phyloP scores from a whole-genome alignment of 2,113 vertebrate genomes.

The Proterorhinus semilunaris region DNA sequence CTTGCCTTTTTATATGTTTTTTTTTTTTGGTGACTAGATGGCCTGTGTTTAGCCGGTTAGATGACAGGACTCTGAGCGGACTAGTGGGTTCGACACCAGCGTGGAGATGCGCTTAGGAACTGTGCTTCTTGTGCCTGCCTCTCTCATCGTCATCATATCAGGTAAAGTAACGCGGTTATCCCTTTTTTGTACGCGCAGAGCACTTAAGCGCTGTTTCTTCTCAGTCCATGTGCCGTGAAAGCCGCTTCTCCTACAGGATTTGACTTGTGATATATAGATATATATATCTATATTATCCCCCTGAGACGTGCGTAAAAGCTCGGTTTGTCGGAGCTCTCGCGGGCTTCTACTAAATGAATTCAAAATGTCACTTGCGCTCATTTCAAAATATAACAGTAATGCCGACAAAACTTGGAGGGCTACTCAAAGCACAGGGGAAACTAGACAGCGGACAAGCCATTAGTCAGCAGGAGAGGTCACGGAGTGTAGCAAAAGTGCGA shows the following conservation, averaged over 20 bases:
- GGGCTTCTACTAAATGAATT: neutral
- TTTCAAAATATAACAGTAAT: conserved; percentile 23
- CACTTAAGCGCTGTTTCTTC: neutral
- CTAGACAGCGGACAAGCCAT: conserved; percentile 16
- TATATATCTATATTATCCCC: conserved; percentile 11
- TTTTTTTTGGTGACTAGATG: conserved; percentile 4
- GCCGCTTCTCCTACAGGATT: neutral
- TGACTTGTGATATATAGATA: neutral
- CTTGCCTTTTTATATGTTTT: neutral
- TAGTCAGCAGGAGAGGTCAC: conserved; percentile 35
- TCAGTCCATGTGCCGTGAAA: conserved; percentile 27
- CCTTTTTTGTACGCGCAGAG: neutral
- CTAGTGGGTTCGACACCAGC: conserved; percentile 23
- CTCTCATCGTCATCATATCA: conserved; percentile 51
- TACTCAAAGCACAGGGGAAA: neutral
- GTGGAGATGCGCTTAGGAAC: conserved; percentile 68
- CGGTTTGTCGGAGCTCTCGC: conserved; percentile 21
- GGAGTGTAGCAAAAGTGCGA: conserved; percentile 23
- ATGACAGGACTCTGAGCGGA: conserved; percentile 19
- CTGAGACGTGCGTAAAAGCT: conserved; percentile 39
- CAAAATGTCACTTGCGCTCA: conserved; percentile 31
- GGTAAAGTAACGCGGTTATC: conserved; percentile 47
- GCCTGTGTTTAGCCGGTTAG: conserved; percentile 5
- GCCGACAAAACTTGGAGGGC: conserved; percentile 13
- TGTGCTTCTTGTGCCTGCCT: conserved; percentile 54